These are phyloP conservation scores for Leucopsar rothschildi DNA, from an alignment of 2,113 vertebrate species.

Conservation along the genomic window DNA sequence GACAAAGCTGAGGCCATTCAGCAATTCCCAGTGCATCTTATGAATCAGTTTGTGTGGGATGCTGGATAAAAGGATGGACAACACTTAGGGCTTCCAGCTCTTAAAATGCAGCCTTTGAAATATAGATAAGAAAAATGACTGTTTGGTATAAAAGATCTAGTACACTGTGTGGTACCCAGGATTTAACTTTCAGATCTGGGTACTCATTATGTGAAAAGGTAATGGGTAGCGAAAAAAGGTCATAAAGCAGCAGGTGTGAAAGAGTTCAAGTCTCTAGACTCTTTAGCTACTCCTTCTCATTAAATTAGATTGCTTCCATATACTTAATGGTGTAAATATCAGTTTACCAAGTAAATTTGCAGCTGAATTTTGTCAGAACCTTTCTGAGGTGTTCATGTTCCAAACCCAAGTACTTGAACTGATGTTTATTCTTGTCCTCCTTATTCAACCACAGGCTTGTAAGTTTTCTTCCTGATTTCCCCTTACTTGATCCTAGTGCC, in stretches of 20 bases:
- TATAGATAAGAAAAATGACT: background rate
- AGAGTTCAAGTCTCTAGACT: background rate
- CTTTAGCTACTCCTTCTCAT: background rate
- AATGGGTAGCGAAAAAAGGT: background rate
- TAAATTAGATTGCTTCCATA: background rate
- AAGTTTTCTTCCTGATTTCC: background rate
- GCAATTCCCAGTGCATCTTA: background rate
- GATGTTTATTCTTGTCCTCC: background rate
- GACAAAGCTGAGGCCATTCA: background rate
- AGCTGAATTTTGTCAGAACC: background rate
- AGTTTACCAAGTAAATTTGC: background rate
- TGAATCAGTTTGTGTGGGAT: background rate
- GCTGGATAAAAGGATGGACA: background rate
- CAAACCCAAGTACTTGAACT: background rate
- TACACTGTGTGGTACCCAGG: background rate
- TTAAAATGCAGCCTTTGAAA: background rate
- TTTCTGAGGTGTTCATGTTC: background rate
- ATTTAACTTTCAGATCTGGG: background rate
- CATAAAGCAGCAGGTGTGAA: background rate
- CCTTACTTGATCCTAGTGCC: background rate
- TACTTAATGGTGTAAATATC: background rate
- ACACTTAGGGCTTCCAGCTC: background rate
- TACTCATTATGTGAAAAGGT: background rate
- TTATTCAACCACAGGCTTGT: rapidly evolving
- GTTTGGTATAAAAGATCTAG: background rate